phyloP scores from a whole-genome alignment of 2,113 vertebrate genomes.

The Pelvicachromis taeniatus region DNA sequence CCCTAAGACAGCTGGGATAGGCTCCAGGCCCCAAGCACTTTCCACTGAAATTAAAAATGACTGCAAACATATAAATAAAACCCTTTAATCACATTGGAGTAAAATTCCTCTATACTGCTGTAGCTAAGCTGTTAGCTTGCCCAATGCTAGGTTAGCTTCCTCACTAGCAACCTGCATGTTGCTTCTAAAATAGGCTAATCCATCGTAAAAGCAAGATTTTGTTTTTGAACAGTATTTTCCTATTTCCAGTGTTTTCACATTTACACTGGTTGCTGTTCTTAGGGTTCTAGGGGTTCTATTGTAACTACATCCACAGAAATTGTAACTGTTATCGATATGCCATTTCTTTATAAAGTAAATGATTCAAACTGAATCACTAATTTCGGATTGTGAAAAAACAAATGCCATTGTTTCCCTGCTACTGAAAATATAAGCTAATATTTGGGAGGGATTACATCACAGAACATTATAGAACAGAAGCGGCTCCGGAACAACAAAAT shows the following conservation, averaged over 20 bases:
- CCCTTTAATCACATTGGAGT: background rate
- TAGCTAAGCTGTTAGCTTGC: background rate
- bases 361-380: background rate
- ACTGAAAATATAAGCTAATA: background rate
- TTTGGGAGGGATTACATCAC: fast-evolving
- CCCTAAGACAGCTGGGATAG: background rate
- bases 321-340: background rate
- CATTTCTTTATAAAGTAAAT: background rate
- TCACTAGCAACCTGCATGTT: background rate
- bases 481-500: no score
- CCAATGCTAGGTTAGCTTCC: background rate
- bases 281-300: no score
- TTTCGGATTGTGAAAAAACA: background rate
- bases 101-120: background rate
- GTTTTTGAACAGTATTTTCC: background rate
- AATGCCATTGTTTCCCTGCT: background rate
- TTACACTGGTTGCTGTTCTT: background rate
- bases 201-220: background rate
- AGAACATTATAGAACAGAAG: background rate
- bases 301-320: background rate
- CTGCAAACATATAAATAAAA: background rate
- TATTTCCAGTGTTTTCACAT: background rate
- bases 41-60: background rate
- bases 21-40: background rate
- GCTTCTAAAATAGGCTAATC: background rate